Evolutionary conservation across 2,888 invertebrate species (phyloP).

Genomic region (Bursaphelenchus okinawaensis): DNA sequence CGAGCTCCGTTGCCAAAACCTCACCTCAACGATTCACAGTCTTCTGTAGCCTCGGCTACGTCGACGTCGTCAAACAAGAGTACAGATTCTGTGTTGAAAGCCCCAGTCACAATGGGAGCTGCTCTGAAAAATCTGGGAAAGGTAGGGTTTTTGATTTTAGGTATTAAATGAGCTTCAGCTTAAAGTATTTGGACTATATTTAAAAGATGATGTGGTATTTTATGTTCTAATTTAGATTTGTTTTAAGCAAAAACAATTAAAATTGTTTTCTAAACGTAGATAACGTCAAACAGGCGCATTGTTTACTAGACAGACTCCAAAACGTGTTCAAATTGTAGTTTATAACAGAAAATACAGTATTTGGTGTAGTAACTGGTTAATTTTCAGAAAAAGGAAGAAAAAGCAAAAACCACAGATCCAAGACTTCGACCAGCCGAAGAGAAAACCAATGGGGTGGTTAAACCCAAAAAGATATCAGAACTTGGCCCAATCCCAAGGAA

Average conservation of each 20-base stretch:
- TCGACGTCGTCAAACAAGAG: not conserved
- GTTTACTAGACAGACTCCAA: too few relatives aligned
- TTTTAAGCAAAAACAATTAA: not conserved
- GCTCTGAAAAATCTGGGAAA: not conserved
- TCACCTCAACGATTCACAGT: not conserved
- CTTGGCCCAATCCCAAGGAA: not conserved
- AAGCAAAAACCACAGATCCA: too few relatives aligned
- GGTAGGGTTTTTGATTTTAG: too few relatives aligned
- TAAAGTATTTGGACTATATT: not conserved
- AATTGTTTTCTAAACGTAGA: too few relatives aligned
- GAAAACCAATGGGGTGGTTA: not conserved
- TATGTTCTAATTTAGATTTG: not conserved
- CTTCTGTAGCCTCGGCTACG: not conserved
- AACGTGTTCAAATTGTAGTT: too few relatives aligned
- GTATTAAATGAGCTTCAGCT: too few relatives aligned
- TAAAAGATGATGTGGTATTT: too few relatives aligned
- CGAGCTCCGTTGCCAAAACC: not conserved
- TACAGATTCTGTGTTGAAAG: not conserved
- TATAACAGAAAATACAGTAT: too few relatives aligned
- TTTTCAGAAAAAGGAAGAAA: not conserved
- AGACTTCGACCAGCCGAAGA: too few relatives aligned
- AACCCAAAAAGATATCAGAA: not conserved
- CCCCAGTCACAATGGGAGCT: not conserved
- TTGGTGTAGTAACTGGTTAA: too few relatives aligned
- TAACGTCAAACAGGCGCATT: too few relatives aligned